Evolutionary conservation across 2,888 invertebrate genomes (phyloP).

Genomic region (Podotricha telesiphe): DNA sequence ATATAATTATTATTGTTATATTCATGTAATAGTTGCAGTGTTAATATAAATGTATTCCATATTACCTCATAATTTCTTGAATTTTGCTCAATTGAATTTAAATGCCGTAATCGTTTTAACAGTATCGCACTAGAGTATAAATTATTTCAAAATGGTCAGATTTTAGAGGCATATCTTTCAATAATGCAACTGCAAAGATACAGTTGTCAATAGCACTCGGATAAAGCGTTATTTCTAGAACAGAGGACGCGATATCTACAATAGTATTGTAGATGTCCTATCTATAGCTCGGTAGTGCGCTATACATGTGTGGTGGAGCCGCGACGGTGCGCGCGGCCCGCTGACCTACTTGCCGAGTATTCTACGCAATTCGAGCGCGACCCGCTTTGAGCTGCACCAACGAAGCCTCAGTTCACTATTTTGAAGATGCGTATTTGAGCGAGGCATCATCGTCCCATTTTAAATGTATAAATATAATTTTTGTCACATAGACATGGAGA

Average conservation of each 20-base stretch:
- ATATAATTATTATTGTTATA: neutral
- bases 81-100: neutral
- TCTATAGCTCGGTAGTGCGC: constrained; percentile 45
- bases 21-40: too few relatives aligned
- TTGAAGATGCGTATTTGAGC: constrained; percentile 36
- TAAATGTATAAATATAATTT: neutral
- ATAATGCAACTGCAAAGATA: constrained; percentile 5
- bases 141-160: neutral
- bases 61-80: constrained; percentile 8
- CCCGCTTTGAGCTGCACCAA: constrained; percentile 58
- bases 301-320: constrained; percentile 49
- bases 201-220: constrained; percentile 20
- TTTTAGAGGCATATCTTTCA: neutral
- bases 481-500: neutral
- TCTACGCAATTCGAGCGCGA: constrained; percentile 79
- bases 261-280: constrained; percentile 45
- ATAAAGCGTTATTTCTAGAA: constrained; percentile 33
- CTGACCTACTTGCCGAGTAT: constrained; percentile 79
- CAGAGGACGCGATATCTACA: constrained; percentile 46
- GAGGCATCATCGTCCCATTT: constrained; percentile 8
- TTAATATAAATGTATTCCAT: neutral
- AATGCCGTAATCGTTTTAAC: neutral
- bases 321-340: constrained; percentile 69
- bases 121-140: neutral
- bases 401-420: constrained; percentile 42